Conservation (phyloP, 2,113 vertebrate species). For the Haplochromis vanheusdeni region DNA sequence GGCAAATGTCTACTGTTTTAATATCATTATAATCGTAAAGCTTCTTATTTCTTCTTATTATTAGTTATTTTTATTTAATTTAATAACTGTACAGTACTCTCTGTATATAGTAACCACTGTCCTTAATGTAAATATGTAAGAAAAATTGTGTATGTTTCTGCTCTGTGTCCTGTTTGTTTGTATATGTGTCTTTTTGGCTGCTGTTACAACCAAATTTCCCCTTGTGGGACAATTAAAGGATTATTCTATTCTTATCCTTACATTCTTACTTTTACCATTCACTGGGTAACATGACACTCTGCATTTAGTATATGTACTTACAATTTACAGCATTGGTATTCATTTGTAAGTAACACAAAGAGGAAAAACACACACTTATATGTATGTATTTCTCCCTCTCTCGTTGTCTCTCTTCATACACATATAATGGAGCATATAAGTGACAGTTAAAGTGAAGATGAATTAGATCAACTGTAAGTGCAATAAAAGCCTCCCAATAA, state of each 20-base stretch:
- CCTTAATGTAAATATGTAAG: too few relatives aligned
- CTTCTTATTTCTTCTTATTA: background rate
- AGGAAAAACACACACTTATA: background rate
- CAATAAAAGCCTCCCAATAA: background rate
- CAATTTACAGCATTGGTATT: background rate
- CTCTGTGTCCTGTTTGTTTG: fast-evolving
- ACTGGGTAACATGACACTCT: fast-evolving
- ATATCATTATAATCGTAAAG: background rate
- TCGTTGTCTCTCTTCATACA: background rate
- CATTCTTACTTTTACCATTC: background rate
- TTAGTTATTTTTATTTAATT: too few relatives aligned
- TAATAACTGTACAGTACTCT: too few relatives aligned
- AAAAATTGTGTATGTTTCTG: too few relatives aligned
- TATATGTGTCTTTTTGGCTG: too few relatives aligned
- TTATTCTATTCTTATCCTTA: background rate
- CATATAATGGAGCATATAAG: background rate
- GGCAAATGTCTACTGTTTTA: background rate
- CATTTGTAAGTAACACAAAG: background rate
- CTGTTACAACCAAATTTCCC: too few relatives aligned
- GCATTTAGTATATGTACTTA: background rate
- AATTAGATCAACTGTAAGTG: background rate
- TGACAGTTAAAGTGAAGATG: background rate
- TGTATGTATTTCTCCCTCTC: background rate
- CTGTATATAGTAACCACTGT: too few relatives aligned
- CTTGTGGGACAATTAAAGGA: too few relatives aligned